Evolutionary conservation across 2,888 invertebrate genomes (phyloP), one percentile per base, ranked within the genome.

Genomic region (Drosophila flavopinicola): DNA sequence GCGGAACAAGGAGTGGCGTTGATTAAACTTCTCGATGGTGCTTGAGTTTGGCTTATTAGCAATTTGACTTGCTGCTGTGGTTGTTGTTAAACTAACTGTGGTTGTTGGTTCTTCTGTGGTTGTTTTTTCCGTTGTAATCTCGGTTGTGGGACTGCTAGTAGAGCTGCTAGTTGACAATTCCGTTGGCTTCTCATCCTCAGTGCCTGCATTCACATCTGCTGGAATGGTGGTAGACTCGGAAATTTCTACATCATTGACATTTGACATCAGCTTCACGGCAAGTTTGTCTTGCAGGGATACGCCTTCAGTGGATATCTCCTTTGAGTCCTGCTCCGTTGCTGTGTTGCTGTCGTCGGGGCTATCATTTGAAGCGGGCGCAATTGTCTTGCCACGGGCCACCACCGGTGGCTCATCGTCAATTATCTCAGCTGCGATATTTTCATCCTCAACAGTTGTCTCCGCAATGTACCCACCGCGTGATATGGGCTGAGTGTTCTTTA

Each of bases 381-480:
- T 61, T 0, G 75, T 78, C 13, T 58, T 58, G 11, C 68, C 70
- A 3, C 60, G 41, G 0, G 54, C 41, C 10, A 47, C 48, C 4
- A 49, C 32, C 7, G 53, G 32, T 1, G 27, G 60, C 4, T 73
- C 78, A 23, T 83, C 73, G 23, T 82, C 78, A 23, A 65, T 58
- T 27, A 78, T 60, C 32, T 86, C 83, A 0, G 78, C 77, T 0
- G 76, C 78, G 13, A 70, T 67, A 35, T 77, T 78, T 29, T 82
- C 76, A 24, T 77, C 84, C 44, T 85, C 84, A 29, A 58, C 37
- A 9, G 47, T 38, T 20, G 58, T 61, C 9, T 67, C 66, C 11
- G 58, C 20, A 17, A 66, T 66, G 9, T 69, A 67, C 0, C 78
- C 85, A 23, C 75, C 85, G 1, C 86, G 64, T 23, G 75, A 66